Conservation (phyloP, 2,797 vertebrate genomes). For the Simalia tracyae region DNA sequence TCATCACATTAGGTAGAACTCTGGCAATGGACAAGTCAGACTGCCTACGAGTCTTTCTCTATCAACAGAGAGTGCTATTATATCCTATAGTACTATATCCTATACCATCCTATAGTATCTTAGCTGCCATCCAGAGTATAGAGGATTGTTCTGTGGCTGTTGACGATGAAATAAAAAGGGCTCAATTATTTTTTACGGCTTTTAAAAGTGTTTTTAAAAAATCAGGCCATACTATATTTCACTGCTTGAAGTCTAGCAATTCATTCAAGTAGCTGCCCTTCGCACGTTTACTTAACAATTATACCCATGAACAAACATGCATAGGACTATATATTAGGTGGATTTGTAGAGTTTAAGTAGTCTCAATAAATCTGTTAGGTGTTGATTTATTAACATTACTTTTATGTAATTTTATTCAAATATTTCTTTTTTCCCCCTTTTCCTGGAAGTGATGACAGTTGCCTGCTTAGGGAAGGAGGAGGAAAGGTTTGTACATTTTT, state of each 20-base stretch:
- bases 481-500: not conserved
- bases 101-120: too few relatives aligned
- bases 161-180: not conserved
- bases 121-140: too few relatives aligned
- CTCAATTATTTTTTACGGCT: not conserved
- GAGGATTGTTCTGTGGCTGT: too few relatives aligned
- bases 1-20: too few relatives aligned
- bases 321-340: not conserved
- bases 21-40: too few relatives aligned
- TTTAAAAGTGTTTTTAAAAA: not conserved
- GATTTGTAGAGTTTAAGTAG: not conserved
- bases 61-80: too few relatives aligned
- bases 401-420: not conserved
- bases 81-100: too few relatives aligned
- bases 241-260: not conserved
- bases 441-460: constrained; percentile 22
- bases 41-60: too few relatives aligned
- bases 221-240: not conserved
- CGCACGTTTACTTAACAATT: not conserved
- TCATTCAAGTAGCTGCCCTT: not conserved
- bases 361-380: not conserved
- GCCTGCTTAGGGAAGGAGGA: constrained; percentile 49
- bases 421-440: constrained; percentile 3
- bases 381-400: not conserved
- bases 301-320: not conserved